Percentiles rank a stretch among this genome's conserved stretches.
phyloP scores from a whole-genome alignment of 1,140 invertebrate genomes.

The Psix sp. region DNA sequence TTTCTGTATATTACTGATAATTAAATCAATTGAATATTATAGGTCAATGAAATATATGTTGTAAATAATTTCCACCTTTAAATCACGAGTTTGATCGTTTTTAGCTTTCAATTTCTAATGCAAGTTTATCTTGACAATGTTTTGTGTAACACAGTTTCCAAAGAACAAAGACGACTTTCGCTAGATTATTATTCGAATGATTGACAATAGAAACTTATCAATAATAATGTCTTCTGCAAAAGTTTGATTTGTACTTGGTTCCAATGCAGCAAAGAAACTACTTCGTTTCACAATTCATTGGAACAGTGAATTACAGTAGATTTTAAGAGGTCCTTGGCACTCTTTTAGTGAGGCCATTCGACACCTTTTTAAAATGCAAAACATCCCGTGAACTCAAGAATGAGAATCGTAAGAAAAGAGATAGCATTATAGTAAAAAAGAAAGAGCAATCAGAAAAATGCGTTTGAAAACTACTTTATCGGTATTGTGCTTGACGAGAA shows the following conservation, averaged over 20 bases:
- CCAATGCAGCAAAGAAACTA: conserved; percentile 1
- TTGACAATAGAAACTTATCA: conserved; percentile 52
- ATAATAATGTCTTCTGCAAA: conserved; percentile 52
- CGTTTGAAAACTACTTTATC: conserved; percentile 34
- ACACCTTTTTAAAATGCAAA: conserved; percentile 77
- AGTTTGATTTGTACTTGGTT: conserved; percentile 45
- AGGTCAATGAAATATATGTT: too few species aligned
- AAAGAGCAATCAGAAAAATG: conserved; percentile 22
- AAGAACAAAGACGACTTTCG: conserved; percentile 28
- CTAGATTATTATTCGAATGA: conserved; percentile 7
- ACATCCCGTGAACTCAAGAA: conserved; percentile 65
- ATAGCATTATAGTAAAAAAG: conserved; percentile 18
- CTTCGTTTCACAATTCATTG: conserved; percentile 26
- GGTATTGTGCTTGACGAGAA: conserved; percentile 65
- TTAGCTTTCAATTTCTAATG: neutral
- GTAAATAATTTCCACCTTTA: too few species aligned
- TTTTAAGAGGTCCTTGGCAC: conserved; percentile 54
- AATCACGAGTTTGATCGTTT: neutral
- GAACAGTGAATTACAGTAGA: conserved; percentile 65
- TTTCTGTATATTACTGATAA: too few species aligned
- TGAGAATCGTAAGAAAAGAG: conserved; percentile 32
- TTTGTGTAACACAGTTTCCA: conserved; percentile 1
- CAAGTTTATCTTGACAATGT: conserved; percentile 18
- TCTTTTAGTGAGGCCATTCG: conserved; percentile 62
- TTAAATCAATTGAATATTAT: too few species aligned